Evolutionary conservation across 2,113 vertebrate species (phyloP).

Genomic region (Todiramphus saurophagus): DNA sequence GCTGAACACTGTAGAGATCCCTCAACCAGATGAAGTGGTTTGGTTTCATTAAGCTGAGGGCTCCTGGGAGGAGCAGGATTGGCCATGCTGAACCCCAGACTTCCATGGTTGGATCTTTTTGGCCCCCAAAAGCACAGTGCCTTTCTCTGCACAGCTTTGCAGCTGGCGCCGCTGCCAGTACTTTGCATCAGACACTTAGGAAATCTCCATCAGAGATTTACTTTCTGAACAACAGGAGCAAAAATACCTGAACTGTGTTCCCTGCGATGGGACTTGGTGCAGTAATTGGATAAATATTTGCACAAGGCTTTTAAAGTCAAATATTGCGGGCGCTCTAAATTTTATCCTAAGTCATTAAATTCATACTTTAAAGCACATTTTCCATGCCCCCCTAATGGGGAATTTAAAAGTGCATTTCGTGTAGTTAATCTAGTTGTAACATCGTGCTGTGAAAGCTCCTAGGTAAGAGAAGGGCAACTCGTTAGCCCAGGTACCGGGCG

Average conservation of each 20-base stretch:
- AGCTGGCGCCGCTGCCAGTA: neutral
- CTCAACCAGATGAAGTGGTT: neutral
- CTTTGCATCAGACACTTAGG: neutral
- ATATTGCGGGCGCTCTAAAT: fast-evolving
- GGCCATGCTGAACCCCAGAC: neutral
- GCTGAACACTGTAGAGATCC: neutral
- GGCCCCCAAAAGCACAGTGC: neutral
- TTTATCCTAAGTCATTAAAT: neutral
- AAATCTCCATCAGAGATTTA: neutral
- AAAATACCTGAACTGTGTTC: neutral
- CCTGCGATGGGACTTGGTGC: neutral
- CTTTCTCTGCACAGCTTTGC: neutral
- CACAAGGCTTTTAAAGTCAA: neutral
- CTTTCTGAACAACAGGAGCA: neutral
- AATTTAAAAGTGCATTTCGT: neutral
- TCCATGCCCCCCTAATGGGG: neutral
- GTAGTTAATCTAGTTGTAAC: neutral
- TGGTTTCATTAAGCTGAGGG: neutral
- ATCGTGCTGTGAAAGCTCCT: neutral
- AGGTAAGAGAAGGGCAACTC: neutral
- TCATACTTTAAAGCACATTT: neutral
- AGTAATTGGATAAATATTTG: neutral
- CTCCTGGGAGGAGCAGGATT: neutral
- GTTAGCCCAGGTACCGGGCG: neutral
- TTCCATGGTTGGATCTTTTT: neutral